Conservation (phyloP, 2,797 vertebrate species). For the Tamandua tetradactyla region DNA sequence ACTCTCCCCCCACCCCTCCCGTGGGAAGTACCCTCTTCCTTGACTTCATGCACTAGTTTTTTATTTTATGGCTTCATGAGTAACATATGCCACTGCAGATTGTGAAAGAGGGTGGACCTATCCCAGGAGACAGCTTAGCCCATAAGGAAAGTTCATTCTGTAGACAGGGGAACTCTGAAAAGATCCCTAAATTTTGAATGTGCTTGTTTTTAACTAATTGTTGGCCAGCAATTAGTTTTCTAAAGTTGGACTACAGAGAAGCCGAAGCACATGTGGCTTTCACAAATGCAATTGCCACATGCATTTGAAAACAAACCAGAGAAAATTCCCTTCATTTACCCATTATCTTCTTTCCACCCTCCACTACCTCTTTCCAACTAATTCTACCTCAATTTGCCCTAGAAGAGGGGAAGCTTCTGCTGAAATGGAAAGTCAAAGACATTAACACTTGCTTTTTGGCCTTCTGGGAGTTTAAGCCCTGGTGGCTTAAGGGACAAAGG, state of each 20-base stretch:
- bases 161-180: not conserved
- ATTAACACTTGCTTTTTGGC: not conserved
- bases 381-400: not conserved
- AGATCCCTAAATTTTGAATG: not conserved
- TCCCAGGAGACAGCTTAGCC: not conserved
- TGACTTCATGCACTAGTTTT: not conserved
- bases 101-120: not conserved
- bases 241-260: fast-evolving
- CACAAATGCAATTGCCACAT: not conserved
- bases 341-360: not conserved
- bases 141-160: not conserved
- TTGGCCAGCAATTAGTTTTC: not conserved
- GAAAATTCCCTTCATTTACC: not conserved
- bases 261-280: fast-evolving
- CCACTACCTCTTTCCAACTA: not conserved
- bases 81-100: not conserved
- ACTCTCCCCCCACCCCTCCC: too few relatives aligned
- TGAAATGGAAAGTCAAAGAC: not conserved
- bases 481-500: not conserved
- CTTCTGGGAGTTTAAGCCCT: not conserved
- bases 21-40: not conserved
- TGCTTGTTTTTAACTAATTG: not conserved
- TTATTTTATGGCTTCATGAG: not conserved
- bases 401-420: not conserved
- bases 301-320: not conserved